These are phyloP conservation scores for Indri indri DNA, from an alignment of 2,113 vertebrate genomes.

Conservation along the genomic window DNA sequence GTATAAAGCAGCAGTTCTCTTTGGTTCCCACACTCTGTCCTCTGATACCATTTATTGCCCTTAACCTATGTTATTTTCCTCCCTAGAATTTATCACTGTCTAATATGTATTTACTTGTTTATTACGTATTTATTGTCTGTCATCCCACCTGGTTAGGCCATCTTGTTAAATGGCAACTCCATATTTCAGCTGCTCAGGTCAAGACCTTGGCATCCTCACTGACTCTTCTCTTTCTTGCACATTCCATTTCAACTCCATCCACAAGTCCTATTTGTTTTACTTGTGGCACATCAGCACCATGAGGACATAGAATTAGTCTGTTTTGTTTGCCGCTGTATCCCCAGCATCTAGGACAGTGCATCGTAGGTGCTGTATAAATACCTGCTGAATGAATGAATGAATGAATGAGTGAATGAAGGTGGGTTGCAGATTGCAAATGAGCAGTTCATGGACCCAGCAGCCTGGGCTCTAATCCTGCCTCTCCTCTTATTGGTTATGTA, in stretches of 20 bases:
- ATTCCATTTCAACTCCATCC: background rate
- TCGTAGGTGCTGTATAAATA: background rate
- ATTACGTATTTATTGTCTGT: background rate
- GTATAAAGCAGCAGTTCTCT: background rate
- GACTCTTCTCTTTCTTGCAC: background rate
- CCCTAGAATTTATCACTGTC: background rate
- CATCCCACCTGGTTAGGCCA: background rate
- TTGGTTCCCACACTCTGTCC: background rate
- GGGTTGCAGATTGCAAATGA: background rate
- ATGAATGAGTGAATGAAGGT: background rate
- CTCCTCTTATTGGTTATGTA: background rate
- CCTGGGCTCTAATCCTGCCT: background rate
- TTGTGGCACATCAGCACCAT: background rate
- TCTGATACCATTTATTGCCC: background rate
- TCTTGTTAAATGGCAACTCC: background rate
- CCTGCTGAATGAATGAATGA: background rate
- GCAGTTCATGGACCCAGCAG: background rate
- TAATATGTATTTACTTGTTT: background rate
- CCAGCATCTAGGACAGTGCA: background rate
- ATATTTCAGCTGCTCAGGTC: background rate
- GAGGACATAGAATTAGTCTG: background rate
- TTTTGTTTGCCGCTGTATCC: background rate
- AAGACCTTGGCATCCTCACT: background rate
- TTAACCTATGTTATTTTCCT: background rate
- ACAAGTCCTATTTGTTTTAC: background rate